Evolutionary conservation across 2,113 vertebrate species (phyloP).

Genomic region (rabbit (Oryctolagus cuniculus)): mOryCun1.1 NC_091434.1:112913001-112913500

Average conservation of each 20-base stretch:
- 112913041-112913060: not conserved
- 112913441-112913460: no score
- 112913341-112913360: not conserved
- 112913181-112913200: not conserved
- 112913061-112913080: slow-evolving; percentile 14
- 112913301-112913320: no score
- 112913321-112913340: not conserved
- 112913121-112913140: not conserved
- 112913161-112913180: not conserved
- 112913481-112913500: not conserved
- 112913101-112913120: not conserved
- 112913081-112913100: not conserved
- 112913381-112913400: not conserved
- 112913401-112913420: not conserved
- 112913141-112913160: not conserved
- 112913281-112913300: not conserved
- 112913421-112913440: no score
- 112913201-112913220: not conserved
- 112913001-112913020: not conserved
- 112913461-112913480: not conserved
- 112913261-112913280: not conserved
- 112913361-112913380: not conserved
- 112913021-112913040: not conserved
- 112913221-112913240: not conserved
- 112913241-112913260: not conserved